Percentiles rank a stretch among this genome's conserved stretches.
Conservation (phyloP, 2,113 vertebrate genomes). For the Ctenodactylus gundi region DNA sequence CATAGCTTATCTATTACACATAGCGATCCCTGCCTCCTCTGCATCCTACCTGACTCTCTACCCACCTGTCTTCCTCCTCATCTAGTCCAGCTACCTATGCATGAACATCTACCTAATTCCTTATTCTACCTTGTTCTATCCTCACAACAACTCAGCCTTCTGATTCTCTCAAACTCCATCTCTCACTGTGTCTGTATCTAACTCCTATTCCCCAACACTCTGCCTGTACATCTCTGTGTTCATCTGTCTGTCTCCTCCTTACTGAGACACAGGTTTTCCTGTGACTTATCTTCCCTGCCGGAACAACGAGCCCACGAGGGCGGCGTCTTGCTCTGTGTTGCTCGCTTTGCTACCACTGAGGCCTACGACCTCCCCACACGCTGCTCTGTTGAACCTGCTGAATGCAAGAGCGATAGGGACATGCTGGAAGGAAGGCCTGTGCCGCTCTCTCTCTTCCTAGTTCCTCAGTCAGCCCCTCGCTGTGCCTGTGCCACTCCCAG, state of each 20-base stretch:
- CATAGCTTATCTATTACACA: too few relatives aligned
- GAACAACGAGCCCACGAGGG: neutral
- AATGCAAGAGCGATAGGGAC: neutral
- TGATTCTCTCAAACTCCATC: too few relatives aligned
- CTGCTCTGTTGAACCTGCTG: neutral
- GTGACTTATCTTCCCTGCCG: neutral
- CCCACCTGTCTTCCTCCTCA: too few relatives aligned
- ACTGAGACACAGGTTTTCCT: neutral
- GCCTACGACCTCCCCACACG: neutral
- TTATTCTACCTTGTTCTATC: too few relatives aligned
- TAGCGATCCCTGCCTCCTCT: too few relatives aligned
- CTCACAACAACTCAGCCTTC: too few relatives aligned
- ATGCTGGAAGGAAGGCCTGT: neutral
- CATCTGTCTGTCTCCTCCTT: neutral
- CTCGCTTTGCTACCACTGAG: neutral
- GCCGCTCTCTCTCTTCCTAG: neutral
- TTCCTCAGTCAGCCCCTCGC: neutral
- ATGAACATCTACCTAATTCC: too few relatives aligned
- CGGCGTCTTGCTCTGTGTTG: neutral
- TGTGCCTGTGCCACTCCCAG: neutral
- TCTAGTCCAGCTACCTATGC: too few relatives aligned
- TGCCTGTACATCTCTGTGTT: neutral
- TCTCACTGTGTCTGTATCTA: neutral
- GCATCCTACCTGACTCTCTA: too few relatives aligned
- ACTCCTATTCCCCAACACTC: neutral